These are phyloP conservation scores for Cotesia chilonis DNA, from an alignment of 1,140 invertebrate genomes.

Conservation along the genomic window DNA sequence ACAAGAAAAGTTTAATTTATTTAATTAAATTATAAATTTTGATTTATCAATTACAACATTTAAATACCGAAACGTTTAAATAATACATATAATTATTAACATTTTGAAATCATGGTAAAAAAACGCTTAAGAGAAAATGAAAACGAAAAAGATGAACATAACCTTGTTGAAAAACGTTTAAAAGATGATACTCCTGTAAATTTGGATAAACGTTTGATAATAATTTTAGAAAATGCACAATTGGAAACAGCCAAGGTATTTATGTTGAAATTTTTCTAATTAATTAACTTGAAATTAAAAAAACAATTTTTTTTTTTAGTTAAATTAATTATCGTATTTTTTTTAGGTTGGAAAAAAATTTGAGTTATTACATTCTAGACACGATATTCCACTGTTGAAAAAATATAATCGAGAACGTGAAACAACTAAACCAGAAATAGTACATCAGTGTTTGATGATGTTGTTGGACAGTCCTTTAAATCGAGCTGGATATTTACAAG, in stretches of 20 bases:
- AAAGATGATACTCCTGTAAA: slow-evolving; percentile 75
- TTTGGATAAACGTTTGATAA: slow-evolving; percentile 89
- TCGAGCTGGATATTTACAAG: slow-evolving; percentile 87
- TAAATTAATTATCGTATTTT: slow-evolving; percentile 34
- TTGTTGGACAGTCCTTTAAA: slow-evolving; percentile 96
- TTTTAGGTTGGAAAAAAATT: slow-evolving; percentile 84
- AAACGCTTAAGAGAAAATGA: slow-evolving; percentile 68
- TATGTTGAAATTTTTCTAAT: slow-evolving; percentile 12
- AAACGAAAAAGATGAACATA: slow-evolving; percentile 71
- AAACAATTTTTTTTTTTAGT: background rate
- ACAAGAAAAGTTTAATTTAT: too few species aligned
- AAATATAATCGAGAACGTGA: slow-evolving; percentile 87
- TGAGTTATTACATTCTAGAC: slow-evolving; percentile 96
- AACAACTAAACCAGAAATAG: slow-evolving; percentile 90
- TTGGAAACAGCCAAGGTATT: slow-evolving; percentile 93
- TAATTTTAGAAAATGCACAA: slow-evolving; percentile 93
- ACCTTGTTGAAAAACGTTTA: slow-evolving; percentile 74
- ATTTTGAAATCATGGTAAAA: slow-evolving; percentile 67
- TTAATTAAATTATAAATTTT: too few species aligned
- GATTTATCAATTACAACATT: too few species aligned
- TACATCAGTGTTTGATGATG: slow-evolving; percentile 95
- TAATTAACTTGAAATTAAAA: slow-evolving; percentile 12
- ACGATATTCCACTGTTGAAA: slow-evolving; percentile 84
- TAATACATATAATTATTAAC: too few species aligned
- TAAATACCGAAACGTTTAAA: too few species aligned